These are phyloP conservation scores for Coregonus clupeaformis DNA, from an alignment of 2,113 vertebrate species.

Conservation along the genomic window DNA sequence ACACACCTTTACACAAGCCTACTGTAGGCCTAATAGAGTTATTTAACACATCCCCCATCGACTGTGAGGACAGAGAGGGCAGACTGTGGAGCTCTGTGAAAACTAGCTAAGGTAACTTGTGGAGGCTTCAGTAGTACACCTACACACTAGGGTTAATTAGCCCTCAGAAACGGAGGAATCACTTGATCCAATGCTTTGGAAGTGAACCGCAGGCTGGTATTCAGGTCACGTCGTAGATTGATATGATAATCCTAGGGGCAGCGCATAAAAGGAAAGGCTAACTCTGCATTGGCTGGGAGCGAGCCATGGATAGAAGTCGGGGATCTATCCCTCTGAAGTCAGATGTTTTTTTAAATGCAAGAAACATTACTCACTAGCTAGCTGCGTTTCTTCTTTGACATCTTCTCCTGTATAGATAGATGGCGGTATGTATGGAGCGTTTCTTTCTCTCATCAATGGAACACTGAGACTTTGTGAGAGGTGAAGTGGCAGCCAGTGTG, in stretches of 20 bases:
- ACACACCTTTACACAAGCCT: no score
- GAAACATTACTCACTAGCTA: constrained; percentile 1
- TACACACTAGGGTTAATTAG: constrained; percentile 63
- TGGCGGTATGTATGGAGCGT: background rate
- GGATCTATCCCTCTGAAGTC: constrained; percentile 68
- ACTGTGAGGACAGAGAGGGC: background rate
- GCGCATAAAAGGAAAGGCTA: constrained; percentile 69
- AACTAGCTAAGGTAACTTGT: constrained; percentile 11
- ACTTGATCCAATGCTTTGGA: constrained; percentile 58
- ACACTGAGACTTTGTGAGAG: background rate
- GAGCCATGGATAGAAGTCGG: constrained; percentile 52
- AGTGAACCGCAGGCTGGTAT: constrained; percentile 59
- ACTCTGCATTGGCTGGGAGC: constrained; percentile 62
- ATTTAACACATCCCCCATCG: no score
- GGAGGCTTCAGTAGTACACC: constrained; percentile 32
- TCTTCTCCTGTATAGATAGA: background rate
- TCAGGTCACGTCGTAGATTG: constrained; percentile 68
- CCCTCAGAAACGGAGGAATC: constrained; percentile 45
- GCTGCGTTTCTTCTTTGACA: background rate
- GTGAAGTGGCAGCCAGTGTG: constrained; percentile 34
- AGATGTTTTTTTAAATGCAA: constrained; percentile 45
- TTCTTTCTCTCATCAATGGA: background rate
- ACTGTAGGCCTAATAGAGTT: no score
- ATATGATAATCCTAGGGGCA: constrained; percentile 71
- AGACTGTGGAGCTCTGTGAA: background rate